Conservation (phyloP, 1,140 invertebrate genomes). For the Zaprionus vittiger region DNA sequence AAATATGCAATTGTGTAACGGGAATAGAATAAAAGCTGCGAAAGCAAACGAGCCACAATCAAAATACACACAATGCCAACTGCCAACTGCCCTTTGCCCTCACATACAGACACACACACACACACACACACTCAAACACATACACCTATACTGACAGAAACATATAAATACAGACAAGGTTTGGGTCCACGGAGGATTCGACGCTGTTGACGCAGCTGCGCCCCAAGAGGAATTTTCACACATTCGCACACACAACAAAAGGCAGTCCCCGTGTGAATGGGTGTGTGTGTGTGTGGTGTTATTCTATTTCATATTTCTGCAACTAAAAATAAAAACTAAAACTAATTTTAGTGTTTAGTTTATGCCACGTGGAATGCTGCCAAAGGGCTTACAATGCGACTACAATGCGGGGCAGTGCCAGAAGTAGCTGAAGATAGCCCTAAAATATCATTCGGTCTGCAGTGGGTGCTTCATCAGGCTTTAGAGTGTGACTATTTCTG, state of each 20-base stretch:
- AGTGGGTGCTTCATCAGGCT: slow-evolving; percentile 3
- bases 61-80: slow-evolving; percentile 43
- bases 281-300: not conserved
- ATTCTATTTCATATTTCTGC: slow-evolving; percentile 6
- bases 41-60: slow-evolving; percentile 53
- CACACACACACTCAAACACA: slow-evolving; percentile 7
- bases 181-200: slow-evolving; percentile 9
- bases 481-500: not conserved
- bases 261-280: not conserved
- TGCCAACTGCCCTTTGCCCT: slow-evolving; percentile 14
- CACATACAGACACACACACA: not conserved
- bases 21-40: slow-evolving; percentile 36
- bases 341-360: slow-evolving; percentile 4
- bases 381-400: slow-evolving; percentile 6
- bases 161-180: slow-evolving; percentile 5
- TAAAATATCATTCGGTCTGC: not conserved
- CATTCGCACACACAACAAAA: slow-evolving; percentile 30
- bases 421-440: not conserved
- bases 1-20: slow-evolving; percentile 53
- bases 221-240: slow-evolving; percentile 55
- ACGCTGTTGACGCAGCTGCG: slow-evolving; percentile 56
- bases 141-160: not conserved
- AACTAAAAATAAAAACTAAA: slow-evolving; percentile 7
- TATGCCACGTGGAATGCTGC: slow-evolving; percentile 2
- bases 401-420: not conserved